These are phyloP conservation scores for Burhinus bistriatus DNA, from an alignment of 2,113 vertebrate species.

Conservation along the genomic window DNA sequence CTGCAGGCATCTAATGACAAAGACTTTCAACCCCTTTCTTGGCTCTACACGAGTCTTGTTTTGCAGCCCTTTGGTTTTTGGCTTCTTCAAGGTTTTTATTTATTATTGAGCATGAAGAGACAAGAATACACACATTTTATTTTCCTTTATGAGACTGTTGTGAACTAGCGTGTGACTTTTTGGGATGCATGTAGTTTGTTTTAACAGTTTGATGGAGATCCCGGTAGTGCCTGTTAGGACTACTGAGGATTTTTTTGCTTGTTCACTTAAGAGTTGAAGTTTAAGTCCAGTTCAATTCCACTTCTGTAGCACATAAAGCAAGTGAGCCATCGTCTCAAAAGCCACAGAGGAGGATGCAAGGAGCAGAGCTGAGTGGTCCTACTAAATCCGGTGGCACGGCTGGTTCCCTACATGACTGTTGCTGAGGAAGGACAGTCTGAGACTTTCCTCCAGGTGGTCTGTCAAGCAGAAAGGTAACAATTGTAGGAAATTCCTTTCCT, in stretches of 20 bases:
- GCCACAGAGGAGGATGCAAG: not conserved
- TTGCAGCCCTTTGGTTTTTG: not conserved
- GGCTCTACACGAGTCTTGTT: not conserved
- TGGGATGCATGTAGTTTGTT: not conserved
- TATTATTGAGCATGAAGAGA: not conserved
- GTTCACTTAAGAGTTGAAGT: not conserved
- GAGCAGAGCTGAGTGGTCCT: not conserved
- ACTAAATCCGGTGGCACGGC: not conserved
- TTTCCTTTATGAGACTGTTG: not conserved
- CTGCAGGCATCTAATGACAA: not conserved
- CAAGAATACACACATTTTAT: not conserved
- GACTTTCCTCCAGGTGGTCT: conserved; percentile 47
- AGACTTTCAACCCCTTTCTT: not conserved
- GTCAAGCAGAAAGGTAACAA: conserved; percentile 55
- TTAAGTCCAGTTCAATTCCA: not conserved
- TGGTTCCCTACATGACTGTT: not conserved
- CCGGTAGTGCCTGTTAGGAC: not conserved
- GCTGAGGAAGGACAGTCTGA: not conserved
- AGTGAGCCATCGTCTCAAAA: not conserved
- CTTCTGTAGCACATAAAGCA: not conserved
- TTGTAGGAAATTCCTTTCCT: conserved; percentile 50
- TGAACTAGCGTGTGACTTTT: not conserved
- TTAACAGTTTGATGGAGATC: not conserved
- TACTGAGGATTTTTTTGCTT: not conserved
- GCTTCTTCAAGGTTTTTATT: not conserved